Percentiles rank a stretch among this genome's conserved stretches.
Evolutionary conservation across 2,888 invertebrate species (phyloP).

Genomic region (Protophormia terraenovae): DNA sequence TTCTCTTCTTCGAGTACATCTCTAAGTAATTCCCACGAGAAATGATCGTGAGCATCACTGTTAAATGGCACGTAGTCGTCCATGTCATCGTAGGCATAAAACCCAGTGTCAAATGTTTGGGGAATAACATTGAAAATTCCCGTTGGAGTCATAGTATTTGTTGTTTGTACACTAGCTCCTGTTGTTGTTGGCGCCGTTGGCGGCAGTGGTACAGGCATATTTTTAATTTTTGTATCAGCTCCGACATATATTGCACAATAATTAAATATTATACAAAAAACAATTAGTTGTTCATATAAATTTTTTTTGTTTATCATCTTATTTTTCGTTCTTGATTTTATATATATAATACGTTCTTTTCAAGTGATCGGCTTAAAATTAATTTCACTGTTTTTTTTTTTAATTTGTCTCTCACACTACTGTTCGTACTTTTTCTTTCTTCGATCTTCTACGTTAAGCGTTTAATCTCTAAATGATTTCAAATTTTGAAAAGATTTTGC

Average conservation of each 20-base stretch:
- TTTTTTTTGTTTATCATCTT: conserved; percentile 29
- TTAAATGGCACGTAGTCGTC: conserved; percentile 78
- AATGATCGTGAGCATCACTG: conserved; percentile 82
- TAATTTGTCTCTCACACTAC: background rate
- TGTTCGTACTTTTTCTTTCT: background rate
- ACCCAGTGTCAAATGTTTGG: conserved; percentile 35
- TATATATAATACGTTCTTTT: conserved; percentile 7
- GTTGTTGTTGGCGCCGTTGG: conserved; percentile 26
- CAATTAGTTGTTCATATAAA: conserved; percentile 2
- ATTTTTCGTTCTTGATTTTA: background rate
- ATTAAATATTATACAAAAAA: conserved; percentile 38
- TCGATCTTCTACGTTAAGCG: conserved; percentile 36
- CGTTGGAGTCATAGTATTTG: conserved; percentile 70
- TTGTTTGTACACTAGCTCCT: conserved; percentile 33
- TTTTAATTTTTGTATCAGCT: conserved; percentile 21
- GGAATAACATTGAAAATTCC: conserved; percentile 73
- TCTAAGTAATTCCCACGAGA: conserved; percentile 87
- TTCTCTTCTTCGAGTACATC: conserved; percentile 77
- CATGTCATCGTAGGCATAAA: conserved; percentile 74
- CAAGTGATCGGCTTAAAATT: conserved; percentile 13
- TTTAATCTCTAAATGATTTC: conserved; percentile 53
- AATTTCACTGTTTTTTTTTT: background rate
- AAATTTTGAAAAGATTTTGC: conserved; percentile 52
- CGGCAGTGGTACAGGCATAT: conserved; percentile 25
- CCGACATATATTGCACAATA: conserved; percentile 10